Base-by-base conservation (phyloP, 2,113 vertebrate species). In the Sula dactylatra region DNA sequence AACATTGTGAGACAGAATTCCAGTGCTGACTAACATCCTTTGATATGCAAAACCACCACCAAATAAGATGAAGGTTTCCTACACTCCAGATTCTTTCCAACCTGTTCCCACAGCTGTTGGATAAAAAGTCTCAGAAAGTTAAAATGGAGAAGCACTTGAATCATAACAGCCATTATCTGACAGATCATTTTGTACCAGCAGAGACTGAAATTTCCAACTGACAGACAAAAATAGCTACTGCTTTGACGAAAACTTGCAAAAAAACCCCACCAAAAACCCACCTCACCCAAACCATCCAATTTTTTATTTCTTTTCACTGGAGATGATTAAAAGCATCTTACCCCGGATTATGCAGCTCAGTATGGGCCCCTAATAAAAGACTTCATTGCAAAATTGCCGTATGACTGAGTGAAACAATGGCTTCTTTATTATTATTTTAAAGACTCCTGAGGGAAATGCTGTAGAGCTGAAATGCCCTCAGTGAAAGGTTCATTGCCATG, bases 381-480 rank as follows among this genome's bases (percentile, higher is more conserved):
- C 90, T 94, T 94, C 22, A 78, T 25, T 92, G 83, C 91, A 90
- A 95, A 96, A 92, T 14, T 67, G 67, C 69, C 61, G 13, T 78
- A 81, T 65, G 89, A 73, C 69, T 72, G 82, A 78, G 6, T 21
- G 78, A 96, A 97, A 97, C 90, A 96, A 94, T 56, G 58, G 72
- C 31, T 69, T 81, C 91, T 89, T 92, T 96, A 95, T 96, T 64
- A 93, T 84, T 71, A 93, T 92, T 90, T 91, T 81, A 73, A 97
- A 95, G 86, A 32, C 76, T 95, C 93, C 79, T 71, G 78, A 93
- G 81, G 83, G 94, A 97, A 97, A 96, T 40, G 87, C 17, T 22
- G 93, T 55, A 52, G 2, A 34, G 94, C 44, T 72, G 59, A 27
- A 86, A 91, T 90, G 94, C 90, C 93, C 88, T 95, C 79, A 93